Conservation (phyloP, 2,888 invertebrate genomes). For the Gryllus longicercus region DNA sequence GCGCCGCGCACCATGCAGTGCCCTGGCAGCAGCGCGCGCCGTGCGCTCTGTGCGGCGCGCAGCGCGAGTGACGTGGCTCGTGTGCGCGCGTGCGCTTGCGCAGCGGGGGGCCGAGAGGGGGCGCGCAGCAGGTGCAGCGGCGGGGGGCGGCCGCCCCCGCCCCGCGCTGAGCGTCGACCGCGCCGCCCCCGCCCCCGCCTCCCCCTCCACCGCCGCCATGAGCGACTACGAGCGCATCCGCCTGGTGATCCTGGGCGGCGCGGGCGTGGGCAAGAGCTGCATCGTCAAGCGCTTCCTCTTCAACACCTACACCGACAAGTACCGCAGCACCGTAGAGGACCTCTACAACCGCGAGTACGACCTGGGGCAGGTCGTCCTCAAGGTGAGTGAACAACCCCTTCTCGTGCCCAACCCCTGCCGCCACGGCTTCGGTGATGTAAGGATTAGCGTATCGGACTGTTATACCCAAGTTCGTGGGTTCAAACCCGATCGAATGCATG, state of each 20-base stretch:
- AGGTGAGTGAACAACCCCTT: conserved; percentile 48
- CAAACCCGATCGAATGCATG: too few species aligned
- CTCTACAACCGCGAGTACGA: conserved; percentile 81
- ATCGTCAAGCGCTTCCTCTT: conserved; percentile 77
- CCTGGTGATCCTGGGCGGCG: conserved; percentile 77
- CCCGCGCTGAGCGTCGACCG: background rate
- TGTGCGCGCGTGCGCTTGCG: background rate
- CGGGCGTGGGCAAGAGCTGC: conserved; percentile 80
- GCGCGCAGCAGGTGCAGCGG: background rate
- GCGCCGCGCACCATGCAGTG: too few species aligned
- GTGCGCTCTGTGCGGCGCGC: background rate
- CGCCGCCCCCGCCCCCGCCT: background rate
- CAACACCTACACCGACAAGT: conserved; percentile 74
- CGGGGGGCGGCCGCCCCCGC: background rate
- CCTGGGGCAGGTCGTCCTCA: conserved; percentile 68
- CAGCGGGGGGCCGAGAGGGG: background rate
- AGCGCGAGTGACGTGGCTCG: conserved; percentile 22
- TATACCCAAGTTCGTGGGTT: too few species aligned
- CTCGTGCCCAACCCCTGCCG: background rate
- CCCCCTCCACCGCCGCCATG: conserved; percentile 48
- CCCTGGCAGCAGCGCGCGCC: too few species aligned
- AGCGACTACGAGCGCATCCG: conserved; percentile 74
- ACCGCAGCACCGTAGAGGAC: conserved; percentile 84
- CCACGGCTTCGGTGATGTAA: background rate
- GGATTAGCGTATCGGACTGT: background rate